Evolutionary conservation across 1,140 invertebrate species (phyloP).

Genomic region (Cyrtorhinus lividipennis): DNA sequence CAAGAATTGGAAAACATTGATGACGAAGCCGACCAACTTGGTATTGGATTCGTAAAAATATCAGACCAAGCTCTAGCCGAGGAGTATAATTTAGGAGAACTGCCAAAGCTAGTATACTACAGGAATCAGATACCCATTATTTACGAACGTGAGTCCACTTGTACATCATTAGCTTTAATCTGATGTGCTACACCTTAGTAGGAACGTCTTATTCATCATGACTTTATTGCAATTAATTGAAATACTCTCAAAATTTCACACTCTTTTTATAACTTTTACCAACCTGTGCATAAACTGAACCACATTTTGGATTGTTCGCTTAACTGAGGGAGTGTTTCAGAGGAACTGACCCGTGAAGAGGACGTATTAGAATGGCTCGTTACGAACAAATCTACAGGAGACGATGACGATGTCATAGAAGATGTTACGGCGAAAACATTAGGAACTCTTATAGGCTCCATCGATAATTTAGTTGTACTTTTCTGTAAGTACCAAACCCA

Average conservation of each 20-base stretch:
- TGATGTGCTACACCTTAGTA: too few relatives aligned
- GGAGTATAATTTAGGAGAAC: slow-evolving; percentile 76
- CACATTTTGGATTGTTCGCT: too few relatives aligned
- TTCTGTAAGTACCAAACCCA: slow-evolving; percentile 72
- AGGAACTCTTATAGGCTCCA: slow-evolving; percentile 72
- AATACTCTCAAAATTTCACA: slow-evolving; percentile 13
- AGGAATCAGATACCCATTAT: slow-evolving; percentile 87
- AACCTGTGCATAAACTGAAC: too few relatives aligned
- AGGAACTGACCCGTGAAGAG: slow-evolving; percentile 77
- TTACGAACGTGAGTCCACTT: slow-evolving; percentile 65
- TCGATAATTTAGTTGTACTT: slow-evolving; percentile 79
- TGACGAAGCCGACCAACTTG: slow-evolving; percentile 87
- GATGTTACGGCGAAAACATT: slow-evolving; percentile 79
- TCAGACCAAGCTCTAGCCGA: slow-evolving; percentile 79
- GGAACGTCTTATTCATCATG: too few relatives aligned
- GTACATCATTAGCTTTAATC: too few relatives aligned
- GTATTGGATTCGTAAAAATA: slow-evolving; percentile 89
- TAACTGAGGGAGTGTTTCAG: too few relatives aligned
- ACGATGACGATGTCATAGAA: slow-evolving; percentile 86
- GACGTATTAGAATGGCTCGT: slow-evolving; percentile 88
- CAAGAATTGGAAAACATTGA: slow-evolving; percentile 88
- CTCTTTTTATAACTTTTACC: slow-evolving; percentile 8
- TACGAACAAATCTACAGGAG: slow-evolving; percentile 78
- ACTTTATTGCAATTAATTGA: too few relatives aligned
- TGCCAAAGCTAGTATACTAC: slow-evolving; percentile 85